Base-by-base conservation (phyloP, 2,113 vertebrate species). In the Ceyx melanurus region DNA sequence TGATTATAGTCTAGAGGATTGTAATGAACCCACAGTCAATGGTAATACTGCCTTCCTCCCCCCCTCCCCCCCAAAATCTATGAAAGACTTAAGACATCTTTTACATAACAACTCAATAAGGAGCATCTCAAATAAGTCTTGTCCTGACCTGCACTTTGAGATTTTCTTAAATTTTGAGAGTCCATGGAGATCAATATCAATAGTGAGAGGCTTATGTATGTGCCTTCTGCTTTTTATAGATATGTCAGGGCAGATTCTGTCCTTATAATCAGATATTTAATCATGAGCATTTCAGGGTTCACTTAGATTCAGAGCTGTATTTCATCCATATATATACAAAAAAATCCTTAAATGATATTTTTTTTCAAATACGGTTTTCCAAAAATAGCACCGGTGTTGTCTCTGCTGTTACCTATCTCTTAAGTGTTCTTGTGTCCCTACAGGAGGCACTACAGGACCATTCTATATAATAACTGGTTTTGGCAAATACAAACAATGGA, bases 361-460 rank as follows among this genome's bases (percentile, higher is more conserved):
- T 60, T 92, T 92, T 72, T 51, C 40, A 60, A 67, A 79, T 15
- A 13, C 5, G 8, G 8, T 77, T 96, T 91, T 73, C 42, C n/a
- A 40, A 85, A 74, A 61, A 92, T 33, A 26, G 13, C 16, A 54
- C 11, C 7, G 25, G 8, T 67, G 3, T 88, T 81, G 80, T 88
- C n/a, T 57, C 37, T 82, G 66, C 17, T 8, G 4, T 82, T 56
- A 35, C 61, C 25, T 94, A 40, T 86, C 79, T 64, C 60, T 95
- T 88, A 86, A 56, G 20, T 45, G 20, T 66, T 93, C 60, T 94
- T 64, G 6, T 66, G 82, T 88, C 51, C 46, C 88, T 92, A 92
- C 85, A 89, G 90, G 92, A 94, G 77, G 91, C 94, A 95, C 74
- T 70, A 87, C 70, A 95, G 60, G 15, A 92, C 77, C 53, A n/a